Base-by-base conservation (phyloP, 2,797 vertebrate species). In the Acipenser transmontanus region DNA sequence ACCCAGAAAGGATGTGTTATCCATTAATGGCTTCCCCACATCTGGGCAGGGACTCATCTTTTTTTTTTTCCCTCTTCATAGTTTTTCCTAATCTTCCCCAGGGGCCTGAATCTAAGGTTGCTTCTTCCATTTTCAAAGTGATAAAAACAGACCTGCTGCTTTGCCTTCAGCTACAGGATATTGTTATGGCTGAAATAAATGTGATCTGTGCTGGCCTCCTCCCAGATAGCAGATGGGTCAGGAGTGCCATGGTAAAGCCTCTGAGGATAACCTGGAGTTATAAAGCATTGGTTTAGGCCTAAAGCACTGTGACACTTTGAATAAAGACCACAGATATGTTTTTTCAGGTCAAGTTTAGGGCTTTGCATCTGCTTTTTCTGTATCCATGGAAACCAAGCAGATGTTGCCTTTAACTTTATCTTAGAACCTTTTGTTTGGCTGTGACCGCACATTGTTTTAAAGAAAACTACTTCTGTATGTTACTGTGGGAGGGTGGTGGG, bases 161-260 rank as follows among this genome's bases (percentile, higher is more conserved):
- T 59, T 50, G 50, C 66, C 59, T 34, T 50, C 3, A 50, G 59
- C 59, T 67, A 61, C 20, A 7, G 61, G 49, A 51, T 47, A 67
- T 61, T 62, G 66, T 61, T 47, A 67, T 67, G 34, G 66, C 66
- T 47, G 59, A 34, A 67, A 67, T 67, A 34, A 67, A 50, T 9
- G 47, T 51, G 66, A 61, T 34, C 59, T 52, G 13, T 63, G 49
- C 14, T 49, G 12, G 20, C 6, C 49, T 17, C 57, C 57, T 61
- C 49, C 6, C 66, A 52, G 12, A 8, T 61, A 61, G 50, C 66
- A 67, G 59, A 57, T 61, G 66, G 17, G 62, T 59, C 59, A 61
- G 66, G 4, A 49, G 47, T 8, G 49, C 59, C 59, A 11, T 49
- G 14, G 54, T 12, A 5, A 57, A 6, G 49, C 49, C 50, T 48